phyloP scores from a whole-genome alignment of 2,888 invertebrate genomes.

The Muschampia plurimacula region DNA sequence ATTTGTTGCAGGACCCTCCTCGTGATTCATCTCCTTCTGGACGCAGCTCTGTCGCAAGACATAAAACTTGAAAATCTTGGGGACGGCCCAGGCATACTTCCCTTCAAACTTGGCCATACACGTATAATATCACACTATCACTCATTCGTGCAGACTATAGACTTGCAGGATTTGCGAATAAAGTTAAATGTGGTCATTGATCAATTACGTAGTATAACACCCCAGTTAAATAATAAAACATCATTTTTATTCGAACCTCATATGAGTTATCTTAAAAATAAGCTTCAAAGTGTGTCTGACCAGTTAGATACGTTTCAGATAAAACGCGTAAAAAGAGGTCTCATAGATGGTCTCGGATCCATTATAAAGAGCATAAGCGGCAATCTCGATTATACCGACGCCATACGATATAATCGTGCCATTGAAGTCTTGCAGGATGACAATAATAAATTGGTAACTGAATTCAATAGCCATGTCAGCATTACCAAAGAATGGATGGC shows the following conservation, averaged over 20 bases:
- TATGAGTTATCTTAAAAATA: background rate
- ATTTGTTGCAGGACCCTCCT: conserved; percentile 23
- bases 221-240: background rate
- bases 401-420: background rate
- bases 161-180: background rate
- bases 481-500: conserved; percentile 6
- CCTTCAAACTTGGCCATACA: background rate
- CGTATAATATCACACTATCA: conserved; percentile 3
- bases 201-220: background rate
- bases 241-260: background rate
- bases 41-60: conserved; percentile 19
- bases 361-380: conserved; percentile 28
- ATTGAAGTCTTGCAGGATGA: conserved; percentile 6
- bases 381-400: conserved; percentile 21
- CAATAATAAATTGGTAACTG: conserved; percentile 6
- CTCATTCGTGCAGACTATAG: background rate
- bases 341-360: conserved; percentile 19
- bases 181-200: background rate
- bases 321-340: conserved; percentile 5
- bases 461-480: conserved; percentile 4
- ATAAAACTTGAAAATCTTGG: conserved; percentile 3
- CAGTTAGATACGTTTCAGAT: conserved; percentile 1
- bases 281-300: background rate
- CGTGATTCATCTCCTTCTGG: conserved; percentile 8
- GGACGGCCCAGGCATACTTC: background rate